Base-by-base conservation (phyloP, 2,888 invertebrate genomes). In the Callosobruchus maculatus region DNA sequence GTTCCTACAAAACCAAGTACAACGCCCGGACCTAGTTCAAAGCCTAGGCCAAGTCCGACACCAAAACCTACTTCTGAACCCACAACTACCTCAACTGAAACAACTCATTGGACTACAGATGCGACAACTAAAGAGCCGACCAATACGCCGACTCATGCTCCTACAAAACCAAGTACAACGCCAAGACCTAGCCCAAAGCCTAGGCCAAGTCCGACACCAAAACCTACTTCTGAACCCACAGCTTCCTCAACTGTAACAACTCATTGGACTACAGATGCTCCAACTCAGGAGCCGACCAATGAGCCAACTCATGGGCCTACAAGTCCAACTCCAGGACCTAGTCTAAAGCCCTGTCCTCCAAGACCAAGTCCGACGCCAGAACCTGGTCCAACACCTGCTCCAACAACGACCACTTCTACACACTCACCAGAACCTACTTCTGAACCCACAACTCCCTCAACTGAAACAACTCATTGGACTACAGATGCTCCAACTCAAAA, bases 61-160 rank as follows among this genome's bases (percentile, higher is more conserved):
- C 21, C 73, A n/a, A 49, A 67, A 73, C 22, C 71, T 21, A 67
- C 73, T 21, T 70, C 71, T n/a, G 30, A n/a, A 20, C 13, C 26
- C 26, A 5, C 73, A 18, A 30, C 31, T 4, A 68, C 68, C 31
- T 7, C 49, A 3, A 71, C 74, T 9, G 70, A 73, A 73, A 20
- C 26, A 26, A 26, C 26, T 4, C 3, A 26, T 2, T 4, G 26
- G 26, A 2, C 26, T 21, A 66, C 66, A 3, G 22, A 66, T 13
- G 71, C 20, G 18, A 18, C 67, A 22, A 21, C 66, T 3, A 72
- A 22, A 18, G 68, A 7, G 18, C n/a, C 22, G 21, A n/a, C 0
- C 18, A 22, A 67, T n/a, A 0, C 67, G 7, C 22, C 70, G 22
- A 30, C 70, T 22, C n/a, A n/a, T n/a, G n/a, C n/a, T n/a, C n/a